These are phyloP conservation scores for Phocoena phocoena DNA, from an alignment of 2,113 vertebrate species.

Conservation along the genomic window DNA sequence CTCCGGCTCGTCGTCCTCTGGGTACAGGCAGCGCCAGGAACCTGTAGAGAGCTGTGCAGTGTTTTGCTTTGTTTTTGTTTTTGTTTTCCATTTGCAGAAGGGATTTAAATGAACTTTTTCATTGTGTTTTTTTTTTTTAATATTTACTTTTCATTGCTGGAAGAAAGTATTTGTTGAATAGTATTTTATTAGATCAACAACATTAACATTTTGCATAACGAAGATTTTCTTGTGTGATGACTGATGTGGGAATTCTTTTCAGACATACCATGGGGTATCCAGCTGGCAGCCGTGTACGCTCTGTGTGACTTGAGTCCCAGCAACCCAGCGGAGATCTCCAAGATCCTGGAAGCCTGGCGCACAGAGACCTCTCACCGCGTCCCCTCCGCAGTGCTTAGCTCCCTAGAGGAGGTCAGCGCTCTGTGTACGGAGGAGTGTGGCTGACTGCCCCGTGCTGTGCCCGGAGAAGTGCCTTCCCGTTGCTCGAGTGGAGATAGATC, in stretches of 20 bases:
- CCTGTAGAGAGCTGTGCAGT: neutral
- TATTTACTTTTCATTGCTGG: slow-evolving; percentile 28
- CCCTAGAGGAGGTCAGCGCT: slow-evolving; percentile 88
- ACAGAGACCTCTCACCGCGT: slow-evolving; percentile 78
- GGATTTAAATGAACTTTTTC: neutral
- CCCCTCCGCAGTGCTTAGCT: slow-evolving; percentile 86
- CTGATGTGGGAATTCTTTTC: slow-evolving; percentile 45
- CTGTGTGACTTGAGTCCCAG: slow-evolving; percentile 93
- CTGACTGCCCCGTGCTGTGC: neutral
- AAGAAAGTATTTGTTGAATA: neutral
- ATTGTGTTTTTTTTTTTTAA: no score
- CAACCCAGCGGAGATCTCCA: slow-evolving; percentile 88
- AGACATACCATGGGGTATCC: slow-evolving; percentile 95
- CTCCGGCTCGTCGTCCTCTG: accelerated
- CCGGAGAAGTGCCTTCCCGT: slow-evolving; percentile 72
- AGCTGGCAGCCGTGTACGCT: slow-evolving; percentile 93
- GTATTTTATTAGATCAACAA: neutral
- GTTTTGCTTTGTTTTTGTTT: neutral
- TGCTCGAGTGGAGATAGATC: neutral
- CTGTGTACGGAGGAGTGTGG: slow-evolving; percentile 77
- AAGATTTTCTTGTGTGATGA: neutral
- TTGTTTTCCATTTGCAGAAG: neutral
- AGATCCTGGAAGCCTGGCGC: slow-evolving; percentile 89
- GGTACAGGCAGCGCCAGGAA: neutral
- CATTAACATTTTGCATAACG: neutral